Conservation (phyloP, 2,888 invertebrate species). For the Mactromeris polynyma region DNA sequence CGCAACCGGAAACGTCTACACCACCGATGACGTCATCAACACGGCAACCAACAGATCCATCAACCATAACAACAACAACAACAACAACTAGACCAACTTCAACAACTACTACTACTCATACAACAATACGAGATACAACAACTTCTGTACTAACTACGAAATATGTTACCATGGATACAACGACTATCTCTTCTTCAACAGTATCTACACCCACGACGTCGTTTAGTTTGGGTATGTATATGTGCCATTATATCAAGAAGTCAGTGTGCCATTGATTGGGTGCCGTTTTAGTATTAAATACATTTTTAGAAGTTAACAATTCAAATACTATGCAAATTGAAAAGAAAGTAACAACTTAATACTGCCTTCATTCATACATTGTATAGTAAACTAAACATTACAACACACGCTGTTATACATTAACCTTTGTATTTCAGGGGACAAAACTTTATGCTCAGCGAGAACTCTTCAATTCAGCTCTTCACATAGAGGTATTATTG, state of each 20-base stretch:
- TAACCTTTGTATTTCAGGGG: background rate
- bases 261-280: too few relatives aligned
- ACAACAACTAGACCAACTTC: background rate
- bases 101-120: background rate
- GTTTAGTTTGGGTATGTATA: background rate
- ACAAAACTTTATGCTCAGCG: background rate
- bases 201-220: background rate
- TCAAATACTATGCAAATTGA: too few relatives aligned
- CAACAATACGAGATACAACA: background rate
- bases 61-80: slow-evolving; percentile 13
- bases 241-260: too few relatives aligned
- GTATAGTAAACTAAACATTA: background rate
- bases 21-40: background rate
- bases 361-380: too few relatives aligned
- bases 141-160: background rate
- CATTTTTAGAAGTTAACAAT: too few relatives aligned
- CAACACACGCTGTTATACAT: background rate
- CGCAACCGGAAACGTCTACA: slow-evolving; percentile 9
- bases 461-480: background rate
- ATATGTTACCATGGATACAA: background rate
- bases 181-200: background rate
- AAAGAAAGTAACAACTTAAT: too few relatives aligned
- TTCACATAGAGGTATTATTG: background rate
- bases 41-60: background rate
- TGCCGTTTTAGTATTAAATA: too few relatives aligned